These are phyloP conservation scores for Heliangelus exortis DNA, from an alignment of 2,797 vertebrate genomes.

Conservation along the genomic window DNA sequence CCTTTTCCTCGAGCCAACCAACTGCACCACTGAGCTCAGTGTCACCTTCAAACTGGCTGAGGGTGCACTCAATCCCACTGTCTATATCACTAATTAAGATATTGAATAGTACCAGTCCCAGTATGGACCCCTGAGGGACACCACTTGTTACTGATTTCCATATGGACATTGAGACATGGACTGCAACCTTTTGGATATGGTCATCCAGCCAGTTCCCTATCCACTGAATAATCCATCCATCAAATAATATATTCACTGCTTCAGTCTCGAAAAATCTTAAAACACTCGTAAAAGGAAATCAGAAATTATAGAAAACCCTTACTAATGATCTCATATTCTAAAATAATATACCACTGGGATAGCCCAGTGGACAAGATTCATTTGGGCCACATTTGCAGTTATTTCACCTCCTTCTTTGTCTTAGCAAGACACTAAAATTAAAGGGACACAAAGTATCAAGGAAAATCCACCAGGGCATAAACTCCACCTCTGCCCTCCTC, in stretches of 20 bases:
- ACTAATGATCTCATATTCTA: not conserved
- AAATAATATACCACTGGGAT: not conserved
- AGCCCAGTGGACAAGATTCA: not conserved
- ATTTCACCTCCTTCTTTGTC: not conserved
- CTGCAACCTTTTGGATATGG: not conserved
- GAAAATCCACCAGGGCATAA: conserved; percentile 16
- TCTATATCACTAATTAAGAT: not conserved
- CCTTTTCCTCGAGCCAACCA: not conserved
- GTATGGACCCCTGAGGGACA: not conserved
- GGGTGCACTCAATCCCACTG: not conserved
- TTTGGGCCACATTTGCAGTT: not conserved
- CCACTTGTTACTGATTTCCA: not conserved
- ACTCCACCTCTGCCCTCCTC: not conserved
- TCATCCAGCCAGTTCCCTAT: not conserved
- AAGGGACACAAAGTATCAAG: not conserved
- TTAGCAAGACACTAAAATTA: not conserved
- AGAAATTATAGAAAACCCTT: not conserved
- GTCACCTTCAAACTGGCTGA: not conserved
- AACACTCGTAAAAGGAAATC: not conserved
- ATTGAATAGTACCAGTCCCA: not conserved
- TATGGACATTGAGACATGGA: not conserved
- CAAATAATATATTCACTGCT: not conserved
- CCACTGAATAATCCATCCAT: not conserved
- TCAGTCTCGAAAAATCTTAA: not conserved
- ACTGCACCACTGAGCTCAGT: not conserved